A percentile compares a stretch with the other conserved stretches of the same genome.
phyloP scores from a whole-genome alignment of 2,888 invertebrate genomes.

The Sminthurinus aureus region DNA sequence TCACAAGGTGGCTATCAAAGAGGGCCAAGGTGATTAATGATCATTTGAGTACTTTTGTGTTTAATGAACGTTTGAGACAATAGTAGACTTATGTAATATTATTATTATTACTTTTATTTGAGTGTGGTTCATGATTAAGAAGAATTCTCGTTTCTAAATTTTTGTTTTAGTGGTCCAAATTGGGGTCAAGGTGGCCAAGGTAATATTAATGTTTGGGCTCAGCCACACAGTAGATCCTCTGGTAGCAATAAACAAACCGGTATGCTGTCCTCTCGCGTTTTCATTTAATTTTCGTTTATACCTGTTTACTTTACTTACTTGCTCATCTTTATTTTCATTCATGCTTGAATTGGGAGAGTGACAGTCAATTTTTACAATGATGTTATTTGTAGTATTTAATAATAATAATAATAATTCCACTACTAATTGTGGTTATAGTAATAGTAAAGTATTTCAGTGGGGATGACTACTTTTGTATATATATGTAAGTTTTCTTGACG shows the following conservation, averaged over 20 bases:
- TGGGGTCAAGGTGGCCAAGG: background rate
- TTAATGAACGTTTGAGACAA: no score
- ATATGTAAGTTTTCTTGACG: background rate
- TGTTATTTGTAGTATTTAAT: background rate
- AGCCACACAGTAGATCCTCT: slow-evolving; percentile 4
- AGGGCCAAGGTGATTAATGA: no score
- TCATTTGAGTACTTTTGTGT: background rate
- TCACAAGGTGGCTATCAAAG: background rate
- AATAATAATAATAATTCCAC: no score
- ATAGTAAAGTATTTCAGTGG: no score
- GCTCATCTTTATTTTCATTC: no score
- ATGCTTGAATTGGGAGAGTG: background rate
- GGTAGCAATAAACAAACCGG: slow-evolving; percentile 25
- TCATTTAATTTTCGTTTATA: slow-evolving; percentile 3
- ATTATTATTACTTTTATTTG: no score
- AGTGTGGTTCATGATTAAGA: no score
- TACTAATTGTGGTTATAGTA: no score
- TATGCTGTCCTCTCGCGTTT: background rate
- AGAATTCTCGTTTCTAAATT: no score
- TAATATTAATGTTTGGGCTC: background rate
- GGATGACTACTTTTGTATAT: no score
- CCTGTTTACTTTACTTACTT: background rate
- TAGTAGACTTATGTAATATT: no score
- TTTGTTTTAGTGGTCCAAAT: background rate
- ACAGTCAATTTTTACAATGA: slow-evolving; percentile 6